Base-by-base conservation (phyloP, 2,888 invertebrate genomes). In the Andrena dorsata region DNA sequence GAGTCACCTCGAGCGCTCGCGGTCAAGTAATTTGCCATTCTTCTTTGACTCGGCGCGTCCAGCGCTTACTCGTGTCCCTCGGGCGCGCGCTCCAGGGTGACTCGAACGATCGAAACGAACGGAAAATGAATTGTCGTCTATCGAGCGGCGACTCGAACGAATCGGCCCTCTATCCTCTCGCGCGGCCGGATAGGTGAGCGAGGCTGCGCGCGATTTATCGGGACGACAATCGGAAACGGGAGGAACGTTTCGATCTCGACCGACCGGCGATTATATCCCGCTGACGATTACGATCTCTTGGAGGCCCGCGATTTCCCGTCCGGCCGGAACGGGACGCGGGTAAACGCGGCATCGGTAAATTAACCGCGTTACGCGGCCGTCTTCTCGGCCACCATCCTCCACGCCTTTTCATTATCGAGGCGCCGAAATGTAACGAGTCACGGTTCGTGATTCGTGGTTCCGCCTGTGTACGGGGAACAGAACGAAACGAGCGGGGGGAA, bases 1-100 rank as follows among this genome's bases (percentile, higher is more conserved):
- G 86, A 87, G 81, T 87, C 86, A 88, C 84, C 87, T 83, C 84
- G 85, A 74, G 73, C 58, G 77, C 81, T 73, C 68, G 79, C 73
- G 86, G 85, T 80, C 89, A 58, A 85, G 88, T 82, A 85, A 88
- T 89, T 86, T 86, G 89, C 86, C 76, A 81, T 80, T 80, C 66
- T 75, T 76, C 75, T 76, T 88, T 70, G 76, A 83, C 61, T 79
- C 76, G 60, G 75, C 41, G 70, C 58, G 70, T 53, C 58, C 53
- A 64, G 28, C 77, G 78, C 69, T 72, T 79, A 74, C 79, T 78
- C 78, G 77, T 63, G 76, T 86, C 82, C 78, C 70, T 70, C 76
- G 63, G 71, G 53, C 66, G 56, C 60, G 26, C 63, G 26, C 53
- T 56, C 61, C 70, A 69, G 32, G 65, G 23, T 30, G 56, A 60